Evolutionary conservation across 2,113 vertebrate genomes (phyloP), one percentile per base, ranked within the genome.

Genomic region (Psilopogon haemacephalus): DNA sequence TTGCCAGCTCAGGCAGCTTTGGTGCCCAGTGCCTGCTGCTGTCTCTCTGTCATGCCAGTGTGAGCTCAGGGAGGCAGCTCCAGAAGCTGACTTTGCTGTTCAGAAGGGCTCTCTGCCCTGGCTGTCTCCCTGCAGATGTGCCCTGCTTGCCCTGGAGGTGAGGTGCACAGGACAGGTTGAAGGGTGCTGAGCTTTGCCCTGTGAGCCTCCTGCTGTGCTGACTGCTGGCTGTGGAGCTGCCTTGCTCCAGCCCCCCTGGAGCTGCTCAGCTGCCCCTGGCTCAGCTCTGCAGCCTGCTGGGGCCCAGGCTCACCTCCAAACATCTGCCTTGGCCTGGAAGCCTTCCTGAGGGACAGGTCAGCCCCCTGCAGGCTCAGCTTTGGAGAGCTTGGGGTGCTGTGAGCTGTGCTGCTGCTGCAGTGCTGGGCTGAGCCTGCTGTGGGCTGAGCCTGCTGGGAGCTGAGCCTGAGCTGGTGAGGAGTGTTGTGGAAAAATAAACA

Each of bases 211-310:
- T 42, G 40, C 35, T 15, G 11, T 30, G 23, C 16, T 48, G 21
- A 14, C 27, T 50, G 26, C 56, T 33, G 33, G 30, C 46, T 26
- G 0, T 1, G 2, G 58, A n/a, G 73, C 80, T 24, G 9, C 27
- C 40, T 40, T 21, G 37, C 30, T 35, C 54, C 72, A 27, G 37
- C 38, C 32, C 7, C 10, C 1, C 7, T 17, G 3, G 52, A 19
- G 18, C 5, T 13, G 75, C 55, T 32, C 46, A 15, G 20, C 62
- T 42, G 68, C 54, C 46, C 42, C 18, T 6, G 4, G 19, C 27
- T 23, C 2, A 37, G 54, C 19, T 10, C 27, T 55, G 54, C 19
- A 5, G 60, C 6, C 54, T 1, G 0, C 3, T 52, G 0, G 3
- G 40, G 33, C 27, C 50, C 67, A 20, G 38, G 5, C 42, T 11